Base-by-base conservation (phyloP, 2,113 vertebrate species). In the Bufo gargarizans region DNA sequence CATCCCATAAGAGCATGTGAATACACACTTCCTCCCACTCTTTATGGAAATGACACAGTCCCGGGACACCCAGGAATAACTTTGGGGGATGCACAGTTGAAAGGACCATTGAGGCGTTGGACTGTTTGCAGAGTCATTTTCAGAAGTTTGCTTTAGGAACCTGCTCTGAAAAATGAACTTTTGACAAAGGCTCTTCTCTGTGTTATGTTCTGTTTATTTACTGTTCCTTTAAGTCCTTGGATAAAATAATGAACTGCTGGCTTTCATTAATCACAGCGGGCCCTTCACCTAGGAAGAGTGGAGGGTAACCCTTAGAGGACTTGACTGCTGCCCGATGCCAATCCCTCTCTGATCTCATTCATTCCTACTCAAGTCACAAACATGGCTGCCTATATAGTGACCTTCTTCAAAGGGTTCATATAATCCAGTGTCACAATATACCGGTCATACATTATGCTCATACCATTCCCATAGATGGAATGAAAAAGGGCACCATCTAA, bases 111-210 rank as follows among this genome's bases (percentile, higher is more conserved):
- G 33, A 33, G 33, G 33, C 33, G 33, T 56, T 63, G 55, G 13
- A 76, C 10, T 59, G 69, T 85, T 85, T 85, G 69, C 84, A 82
- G n/a, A 82, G 80, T 82, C 59, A 82, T 82, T 63, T 33, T 63
- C 33, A 20, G 9, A 65, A 63, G 80, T 82, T 82, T 82, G 80
- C 47, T 82, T 82, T 82, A 82, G 80, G 58, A 82, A 82, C 80
- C 80, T 65, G 58, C 43, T 45, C 59, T 49, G 58, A 82, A 82
- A 63, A 65, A 65, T 65, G 33, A 58, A 13, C 59, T 82, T 59
- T 49, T 85, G 69, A 59, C 84, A 85, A n/a, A 49, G 17, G 20
- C 43, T 17, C 16, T 8, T 33, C 65, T 84, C 17, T 16, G n/a
- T 45, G 72, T 61, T 63, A 86, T 13, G 10, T 9, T 12, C 74